Evolutionary conservation across 2,113 vertebrate species (phyloP).

Genomic region (Pseudopodoces humilis): DNA sequence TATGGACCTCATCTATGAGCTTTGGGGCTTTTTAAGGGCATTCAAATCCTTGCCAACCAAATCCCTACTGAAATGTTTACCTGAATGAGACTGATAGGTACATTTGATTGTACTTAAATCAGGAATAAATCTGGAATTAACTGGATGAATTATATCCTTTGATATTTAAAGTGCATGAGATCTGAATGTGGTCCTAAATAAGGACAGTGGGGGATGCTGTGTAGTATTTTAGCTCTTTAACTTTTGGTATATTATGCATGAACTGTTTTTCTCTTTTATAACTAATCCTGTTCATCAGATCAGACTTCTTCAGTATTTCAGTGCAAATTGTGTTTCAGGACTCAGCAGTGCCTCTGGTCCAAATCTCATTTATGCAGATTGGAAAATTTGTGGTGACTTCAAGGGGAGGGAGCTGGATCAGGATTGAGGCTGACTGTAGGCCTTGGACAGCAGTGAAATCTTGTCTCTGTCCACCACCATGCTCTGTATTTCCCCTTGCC

Average conservation of each 20-base stretch:
- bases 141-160: not conserved
- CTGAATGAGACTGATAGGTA: not conserved
- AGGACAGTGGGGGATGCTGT: not conserved
- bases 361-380: slow-evolving; percentile 8
- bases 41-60: not conserved
- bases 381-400: slow-evolving; percentile 1
- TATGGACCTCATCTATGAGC: not conserved
- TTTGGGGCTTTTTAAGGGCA: not conserved
- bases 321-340: not conserved
- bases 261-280: slow-evolving; percentile 10
- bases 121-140: slow-evolving; percentile 1
- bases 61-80: not conserved
- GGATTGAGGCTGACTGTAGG: slow-evolving; percentile 1
- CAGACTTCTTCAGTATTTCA: not conserved
- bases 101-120: not conserved
- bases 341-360: not conserved
- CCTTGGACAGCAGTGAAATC: slow-evolving; percentile 7
- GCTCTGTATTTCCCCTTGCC: not conserved
- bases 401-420: not conserved
- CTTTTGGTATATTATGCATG: not conserved
- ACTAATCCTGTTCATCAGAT: slow-evolving; percentile 6
- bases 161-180: not conserved
- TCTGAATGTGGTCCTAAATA: not conserved
- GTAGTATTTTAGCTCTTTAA: not conserved
- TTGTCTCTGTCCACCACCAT: not conserved